These are phyloP conservation scores for Matsumurasca onukii DNA, from an alignment of 1,140 invertebrate species.

Conservation along the genomic window DNA sequence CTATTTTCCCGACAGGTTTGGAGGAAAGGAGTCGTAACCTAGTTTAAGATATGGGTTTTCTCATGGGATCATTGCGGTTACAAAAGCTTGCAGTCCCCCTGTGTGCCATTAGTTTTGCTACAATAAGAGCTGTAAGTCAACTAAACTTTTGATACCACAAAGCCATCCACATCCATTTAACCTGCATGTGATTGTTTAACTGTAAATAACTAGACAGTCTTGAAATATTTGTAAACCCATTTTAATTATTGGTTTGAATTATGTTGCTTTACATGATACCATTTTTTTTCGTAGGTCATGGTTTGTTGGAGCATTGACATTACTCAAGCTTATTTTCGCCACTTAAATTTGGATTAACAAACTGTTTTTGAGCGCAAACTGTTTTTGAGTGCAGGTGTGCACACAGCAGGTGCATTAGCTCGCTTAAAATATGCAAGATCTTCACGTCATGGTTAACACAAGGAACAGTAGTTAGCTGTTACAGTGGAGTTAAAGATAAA, in stretches of 20 bases:
- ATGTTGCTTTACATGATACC: background rate
- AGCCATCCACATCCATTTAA: background rate
- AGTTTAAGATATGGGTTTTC: too few relatives aligned
- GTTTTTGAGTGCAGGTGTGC: background rate
- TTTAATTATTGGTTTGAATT: background rate
- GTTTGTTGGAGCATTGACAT: background rate
- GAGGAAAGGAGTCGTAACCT: too few relatives aligned
- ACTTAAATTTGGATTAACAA: background rate
- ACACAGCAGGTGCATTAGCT: background rate
- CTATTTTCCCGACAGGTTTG: too few relatives aligned
- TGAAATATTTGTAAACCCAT: background rate
- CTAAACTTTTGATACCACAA: background rate
- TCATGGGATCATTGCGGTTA: background rate
- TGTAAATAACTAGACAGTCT: background rate
- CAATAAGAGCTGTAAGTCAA: background rate
- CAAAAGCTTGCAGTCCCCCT: constrained; percentile 7
- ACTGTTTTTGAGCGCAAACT: background rate
- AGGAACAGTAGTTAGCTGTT: background rate
- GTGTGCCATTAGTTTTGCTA: background rate
- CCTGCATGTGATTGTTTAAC: background rate
- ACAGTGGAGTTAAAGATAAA: background rate
- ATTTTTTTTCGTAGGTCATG: background rate
- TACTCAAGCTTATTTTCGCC: background rate
- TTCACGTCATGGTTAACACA: background rate
- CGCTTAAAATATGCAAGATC: background rate